Base-by-base conservation (phyloP, 1,140 invertebrate genomes). In the Listronotus oregonensis region DNA sequence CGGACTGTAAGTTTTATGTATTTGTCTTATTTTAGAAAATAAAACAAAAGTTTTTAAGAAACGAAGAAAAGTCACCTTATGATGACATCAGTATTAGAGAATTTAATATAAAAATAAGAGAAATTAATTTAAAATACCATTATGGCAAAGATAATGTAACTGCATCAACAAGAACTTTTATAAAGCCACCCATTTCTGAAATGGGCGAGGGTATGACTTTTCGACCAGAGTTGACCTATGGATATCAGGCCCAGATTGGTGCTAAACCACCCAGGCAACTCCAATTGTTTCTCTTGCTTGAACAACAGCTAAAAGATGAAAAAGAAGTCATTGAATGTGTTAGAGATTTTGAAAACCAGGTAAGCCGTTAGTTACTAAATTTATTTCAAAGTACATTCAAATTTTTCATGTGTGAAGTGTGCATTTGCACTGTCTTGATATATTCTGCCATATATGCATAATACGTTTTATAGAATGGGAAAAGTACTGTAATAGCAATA, bases 51-150 rank as follows among this genome's bases (percentile, higher is more conserved):
- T 90, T 84, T 74, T 70, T 83, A 12, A 82, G 87, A 21, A 84
- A 90, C 64, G 68, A 79, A 37, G 66, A 71, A 4, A 73, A 85
- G 15, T 81, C 81, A 0, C 82, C 86, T 1, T 76, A 78, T 5
- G 76, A 85, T 39, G 86, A 92, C 59, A 80, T 92, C 15, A 86
- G 86, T 14, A 81, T 84, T n/a, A 83, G 85, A 39, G 85, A 84
- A 47, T 91, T 89, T 70, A 78, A 82, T 49, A 81, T 89, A 3
- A 73, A 78, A 27, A 82, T 85, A 0, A 83, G 86, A 37, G 85
- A 87, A 69, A 89, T 91, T 63, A 77, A 82, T 15, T 62, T 92
- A 0, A 81, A 87, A 54, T 90, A 86, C 75, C 89, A 91, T 73
- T 91, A 90, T 64, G 84, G 82, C 0, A 81, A 84, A 54, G 86